Percentiles rank a stretch among this genome's conserved stretches.
phyloP scores from a whole-genome alignment of 2,888 invertebrate genomes.

The Apamea epomidion region DNA sequence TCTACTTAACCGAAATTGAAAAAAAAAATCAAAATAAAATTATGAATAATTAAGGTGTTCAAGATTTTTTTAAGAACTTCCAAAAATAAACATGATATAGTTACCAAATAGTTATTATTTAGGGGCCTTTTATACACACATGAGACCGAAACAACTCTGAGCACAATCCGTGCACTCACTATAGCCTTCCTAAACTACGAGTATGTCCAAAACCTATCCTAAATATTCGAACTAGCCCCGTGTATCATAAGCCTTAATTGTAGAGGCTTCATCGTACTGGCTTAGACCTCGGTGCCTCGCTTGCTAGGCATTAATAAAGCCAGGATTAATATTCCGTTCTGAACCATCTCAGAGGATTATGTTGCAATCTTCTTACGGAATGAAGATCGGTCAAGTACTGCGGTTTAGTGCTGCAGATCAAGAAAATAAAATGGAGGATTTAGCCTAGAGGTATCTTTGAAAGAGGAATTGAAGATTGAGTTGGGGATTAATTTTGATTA shows the following conservation, averaged over 20 bases:
- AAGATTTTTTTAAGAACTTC: neutral
- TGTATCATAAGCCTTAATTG: slow-evolving; percentile 56
- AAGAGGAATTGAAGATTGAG: neutral
- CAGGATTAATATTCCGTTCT: slow-evolving; percentile 66
- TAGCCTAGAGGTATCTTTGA: neutral
- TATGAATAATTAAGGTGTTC: neutral
- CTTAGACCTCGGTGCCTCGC: slow-evolving; percentile 55
- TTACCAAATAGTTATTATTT: neutral
- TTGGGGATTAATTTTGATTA: neutral
- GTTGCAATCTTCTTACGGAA: slow-evolving; percentile 61
- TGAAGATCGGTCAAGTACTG: slow-evolving; percentile 46
- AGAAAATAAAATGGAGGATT: slow-evolving; percentile 13
- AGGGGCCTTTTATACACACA: neutral
- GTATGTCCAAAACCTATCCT: neutral
- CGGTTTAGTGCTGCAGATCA: slow-evolving; percentile 11
- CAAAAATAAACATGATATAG: neutral
- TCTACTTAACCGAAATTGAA: no score
- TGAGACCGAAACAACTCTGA: neutral
- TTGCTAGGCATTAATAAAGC: slow-evolving; percentile 63
- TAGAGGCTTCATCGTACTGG: slow-evolving; percentile 53
- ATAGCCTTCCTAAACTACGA: no score
- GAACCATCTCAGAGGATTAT: slow-evolving; percentile 64
- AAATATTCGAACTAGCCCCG: slow-evolving; percentile 10
- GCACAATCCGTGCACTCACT: neutral
- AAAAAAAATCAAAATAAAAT: neutral